Evolutionary conservation across 2,113 vertebrate genomes (phyloP).

Genomic region (Indicator indicator): DNA sequence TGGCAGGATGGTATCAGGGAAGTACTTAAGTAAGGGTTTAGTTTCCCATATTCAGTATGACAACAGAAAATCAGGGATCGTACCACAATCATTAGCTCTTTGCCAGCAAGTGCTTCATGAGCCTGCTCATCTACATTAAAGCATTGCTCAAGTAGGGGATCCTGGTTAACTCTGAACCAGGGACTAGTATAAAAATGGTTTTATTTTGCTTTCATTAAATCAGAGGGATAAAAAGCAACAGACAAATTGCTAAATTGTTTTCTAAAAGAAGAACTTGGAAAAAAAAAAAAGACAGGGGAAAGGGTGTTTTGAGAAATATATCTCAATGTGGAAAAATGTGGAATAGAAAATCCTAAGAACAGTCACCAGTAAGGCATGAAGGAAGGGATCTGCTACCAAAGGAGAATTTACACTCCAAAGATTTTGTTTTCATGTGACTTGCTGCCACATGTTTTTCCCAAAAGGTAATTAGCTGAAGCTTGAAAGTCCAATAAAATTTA

Average conservation of each 20-base stretch:
- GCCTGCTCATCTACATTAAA: background rate
- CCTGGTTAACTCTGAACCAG: background rate
- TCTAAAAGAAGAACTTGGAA: background rate
- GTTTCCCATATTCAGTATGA: background rate
- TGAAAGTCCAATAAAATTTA: constrained; percentile 27
- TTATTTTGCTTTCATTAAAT: background rate
- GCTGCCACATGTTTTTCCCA: constrained; percentile 1
- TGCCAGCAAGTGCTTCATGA: background rate
- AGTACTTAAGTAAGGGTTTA: background rate
- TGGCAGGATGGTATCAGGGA: background rate
- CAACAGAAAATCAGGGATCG: background rate
- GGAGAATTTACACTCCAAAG: background rate
- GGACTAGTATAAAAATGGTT: background rate
- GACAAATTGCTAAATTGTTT: background rate
- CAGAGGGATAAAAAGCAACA: background rate
- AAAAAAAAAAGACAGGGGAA: background rate
- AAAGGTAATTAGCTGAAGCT: background rate
- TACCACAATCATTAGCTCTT: background rate
- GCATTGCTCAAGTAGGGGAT: background rate
- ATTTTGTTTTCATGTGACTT: background rate
- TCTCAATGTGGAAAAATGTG: background rate
- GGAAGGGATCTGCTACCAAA: background rate
- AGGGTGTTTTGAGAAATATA: background rate
- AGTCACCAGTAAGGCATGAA: background rate
- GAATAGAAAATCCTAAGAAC: background rate